Evolutionary conservation across 2,113 vertebrate genomes (phyloP), one percentile per base, ranked within the genome.

Genomic region (Ceyx cyanopectus): DNA sequence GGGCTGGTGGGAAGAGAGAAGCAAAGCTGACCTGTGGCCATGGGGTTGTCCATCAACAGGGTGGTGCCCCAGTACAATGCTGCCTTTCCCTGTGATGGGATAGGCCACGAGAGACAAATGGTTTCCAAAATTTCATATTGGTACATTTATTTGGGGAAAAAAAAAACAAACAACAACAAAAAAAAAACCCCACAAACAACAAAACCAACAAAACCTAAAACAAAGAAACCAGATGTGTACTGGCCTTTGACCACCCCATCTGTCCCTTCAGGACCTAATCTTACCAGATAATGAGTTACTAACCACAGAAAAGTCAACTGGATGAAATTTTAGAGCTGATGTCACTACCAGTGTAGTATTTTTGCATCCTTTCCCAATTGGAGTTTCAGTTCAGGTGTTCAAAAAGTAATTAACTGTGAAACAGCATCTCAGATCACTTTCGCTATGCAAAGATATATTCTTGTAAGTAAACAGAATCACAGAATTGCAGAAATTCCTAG

Each of bases 81-180:
- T n/a, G n/a, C n/a, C n/a, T n/a, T n/a, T n/a, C n/a, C n/a, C n/a
- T n/a, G n/a, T n/a, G n/a, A n/a, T n/a, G n/a, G n/a, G n/a, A n/a
- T n/a, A n/a, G n/a, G n/a, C n/a, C n/a, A n/a, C n/a, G n/a, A n/a
- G n/a, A n/a, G n/a, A n/a, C n/a, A n/a, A n/a, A n/a, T n/a, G n/a
- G n/a, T n/a, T n/a, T n/a, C n/a, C n/a, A n/a, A n/a, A 29, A 75
- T 92, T 70, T 43, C 70, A 86, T 95, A 78, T 63, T 54, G 37
- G 12, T 22, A 32, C 17, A 5, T 78, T 85, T 86, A 60, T 67
- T 85, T 88, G 66, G 53, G 12, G 56, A 65, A 79, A 73, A 56
- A 81, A 30, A 45, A 45, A n/a, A n/a, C n/a, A n/a, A n/a, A n/a
- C n/a, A n/a, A n/a, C 43, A 45, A 45, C 43, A 45, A 45, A 45